Base-by-base conservation (phyloP, 30 jellyfish, hydroid and myxozoan species). In the Morbakka virulenta region DNA sequence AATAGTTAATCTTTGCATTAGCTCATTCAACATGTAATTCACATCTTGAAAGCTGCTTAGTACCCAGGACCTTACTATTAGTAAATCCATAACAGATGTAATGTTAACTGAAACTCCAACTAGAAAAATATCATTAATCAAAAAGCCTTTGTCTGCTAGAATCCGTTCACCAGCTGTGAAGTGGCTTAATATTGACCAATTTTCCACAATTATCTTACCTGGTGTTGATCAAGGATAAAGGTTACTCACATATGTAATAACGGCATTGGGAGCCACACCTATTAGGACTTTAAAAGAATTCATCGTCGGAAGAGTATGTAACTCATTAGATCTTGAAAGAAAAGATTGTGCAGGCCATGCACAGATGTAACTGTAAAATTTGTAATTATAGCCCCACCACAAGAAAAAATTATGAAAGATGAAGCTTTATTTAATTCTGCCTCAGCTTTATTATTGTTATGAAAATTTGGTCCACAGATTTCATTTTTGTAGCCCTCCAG, bases 211-310 rank as follows among this genome's bases (percentile, higher is more conserved):
- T 28, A 23, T 50, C 52, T 72, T 72, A 51, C 50, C 84, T 17
- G 74, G 24, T 6, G 28, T 25, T 4, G 51, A 9, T 3, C 84
- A 70, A 72, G 76, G 84, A 48, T 36, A 48, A 34, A 36, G 32
- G 21, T 72, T 28, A 24, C 84, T 72, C 11, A 41, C 70, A 41
- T n/a, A 76, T 0, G 87, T 76, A 6, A 52, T 62, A 9, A 24
- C 67, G 20, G 64, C 77, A 76, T 76, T 76, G 35, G 79, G 87
- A 28, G 87, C 87, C 25, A 76, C 79, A 52, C 79, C 87, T 52
- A 76, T 49, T 13, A 72, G 32, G 26, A 25, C 52, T 30, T 50
- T 72, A 48, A 50, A 36, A 57, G 84, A 23, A 4, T 72, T 72
- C 84, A 48, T 72, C 30, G 27, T 48, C 48, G 17, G 47, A 30